Base-by-base conservation (phyloP, 1,140 invertebrate genomes). In the Cotesia chilonis region DNA sequence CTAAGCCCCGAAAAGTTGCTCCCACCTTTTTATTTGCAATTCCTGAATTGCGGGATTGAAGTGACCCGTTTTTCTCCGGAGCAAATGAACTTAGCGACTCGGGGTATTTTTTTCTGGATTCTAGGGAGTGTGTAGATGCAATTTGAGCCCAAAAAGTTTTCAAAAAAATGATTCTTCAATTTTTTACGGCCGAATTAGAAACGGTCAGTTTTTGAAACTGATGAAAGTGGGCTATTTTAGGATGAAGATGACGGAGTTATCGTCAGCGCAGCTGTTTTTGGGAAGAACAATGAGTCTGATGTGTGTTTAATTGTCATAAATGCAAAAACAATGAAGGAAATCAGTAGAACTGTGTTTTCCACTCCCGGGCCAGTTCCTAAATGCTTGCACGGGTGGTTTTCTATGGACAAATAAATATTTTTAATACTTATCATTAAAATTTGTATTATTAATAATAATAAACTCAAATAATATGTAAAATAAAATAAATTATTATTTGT, bases 321-420 rank as follows among this genome's bases (percentile, higher is more conserved):
- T 78, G 92, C 92, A n/a, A 86, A 83, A 70, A 90, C 88, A 4
- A 90, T 93, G 78, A 84, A 79, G 28, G 93, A 95, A 83, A 78
- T 94, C 4, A 92, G 89, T 4, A 87, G 93, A 74, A 89, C 89
- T 20, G 89, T 85, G 36, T 95, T 94, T 77, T 80, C 83, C 0
- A 92, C 93, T 4, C 90, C 90, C 20, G 90, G 92, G 64, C 91
- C 92, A 3, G 91, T 92, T 51, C 93, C 94, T 47, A 94, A 94
- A 83, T 94, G 93, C 83, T 83, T 95, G 4, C 93, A 95, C 78
- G 93, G 94, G 10, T 94, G 93, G 93, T 95, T 93, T 83, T 83
- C 73, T 60, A 68, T 78, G 10, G 74, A 80, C 5, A 80, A 72
- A 80, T 54, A 65, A 59, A 14, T 57, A 69, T 51, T 17, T 69